Percentiles rank a stretch among this genome's conserved stretches.
Conservation (phyloP, 2,888 invertebrate species). For the Lasioglossum villosulum region DNA sequence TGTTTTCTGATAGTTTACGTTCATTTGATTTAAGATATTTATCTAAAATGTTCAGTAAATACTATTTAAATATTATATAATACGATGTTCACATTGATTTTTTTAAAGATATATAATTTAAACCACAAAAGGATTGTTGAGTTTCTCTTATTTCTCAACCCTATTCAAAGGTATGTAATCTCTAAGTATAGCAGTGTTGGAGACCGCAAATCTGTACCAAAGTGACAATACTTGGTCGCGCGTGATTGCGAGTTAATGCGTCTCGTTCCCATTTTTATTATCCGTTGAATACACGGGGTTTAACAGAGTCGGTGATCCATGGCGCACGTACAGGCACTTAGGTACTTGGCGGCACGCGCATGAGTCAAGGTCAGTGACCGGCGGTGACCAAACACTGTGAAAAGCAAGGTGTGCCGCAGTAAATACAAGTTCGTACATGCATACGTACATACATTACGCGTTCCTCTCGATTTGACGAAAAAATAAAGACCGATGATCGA, state of each 20-base stretch:
- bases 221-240: not conserved
- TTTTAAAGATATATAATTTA: not conserved
- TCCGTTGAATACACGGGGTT: not conserved
- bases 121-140: too few species aligned
- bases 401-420: constrained; percentile 62
- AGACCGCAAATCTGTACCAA: not conserved
- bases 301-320: constrained; percentile 14
- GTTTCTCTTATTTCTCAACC: not conserved
- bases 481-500: constrained; percentile 29
- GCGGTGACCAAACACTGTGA: constrained; percentile 71
- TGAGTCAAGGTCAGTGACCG: constrained; percentile 74
- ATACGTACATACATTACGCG: constrained; percentile 26
- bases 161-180: too few species aligned
- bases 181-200: not conserved
- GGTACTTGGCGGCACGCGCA: constrained; percentile 43
- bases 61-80: too few species aligned
- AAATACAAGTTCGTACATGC: constrained; percentile 36
- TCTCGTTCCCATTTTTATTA: not conserved
- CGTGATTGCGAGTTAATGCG: not conserved
- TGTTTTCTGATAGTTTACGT: too few species aligned
- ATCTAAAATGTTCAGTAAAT: too few species aligned
- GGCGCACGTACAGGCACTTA: constrained; percentile 33
- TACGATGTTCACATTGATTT: too few species aligned
- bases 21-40: too few species aligned
- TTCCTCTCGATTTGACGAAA: constrained; percentile 44